Evolutionary conservation across 2,113 vertebrate genomes (phyloP), one percentile per base, ranked within the genome.

Genomic region (Myotis davidii): DNA sequence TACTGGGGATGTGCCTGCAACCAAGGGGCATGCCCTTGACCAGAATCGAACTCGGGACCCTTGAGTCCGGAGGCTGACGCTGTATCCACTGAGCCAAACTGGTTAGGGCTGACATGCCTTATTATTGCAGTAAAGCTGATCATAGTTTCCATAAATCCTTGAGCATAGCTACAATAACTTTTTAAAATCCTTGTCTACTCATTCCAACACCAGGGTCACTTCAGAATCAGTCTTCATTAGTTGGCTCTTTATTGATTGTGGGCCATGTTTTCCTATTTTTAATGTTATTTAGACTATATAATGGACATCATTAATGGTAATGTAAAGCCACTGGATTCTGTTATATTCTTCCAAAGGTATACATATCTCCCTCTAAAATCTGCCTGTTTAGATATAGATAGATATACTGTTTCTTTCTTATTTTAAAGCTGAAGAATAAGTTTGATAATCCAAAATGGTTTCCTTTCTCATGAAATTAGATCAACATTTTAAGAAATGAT

Each of bases 391-490:
- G 56, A 61, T 61, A 59, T 59, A 59, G 21, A 32, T 70, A 67
- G 67, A 82, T 69, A 85, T 23, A 16, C n/a, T 50, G 54, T 65
- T 59, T 69, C 2, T 65, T 88, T 91, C 34, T 48, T 9, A 85
- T 25, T 39, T 69, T 93, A 83, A 91, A 88, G 25, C 10, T 13
- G 93, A 45, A 45, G 70, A 37, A 52, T 52, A 23, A 67, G 14
- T 59, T 50, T 88, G 39, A 91, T 65, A 85, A 56, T 48, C 18
- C 12, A 72, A 83, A 82, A 10, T 77, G 4, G 2, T 64, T 85
- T 96, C 88, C 3, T 77, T 94, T n/a, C 42, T 85, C 27, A 17
- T 81, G n/a, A 93, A 81, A 85, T 42, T 85, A 88, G 25, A 79
- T 72, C 45, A 81, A 52, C 3, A 48, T 93, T 93, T 76, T 18